A percentile compares a stretch with the other conserved stretches of the same genome.
These are phyloP conservation scores for Nycticryphes semicollaris DNA, from an alignment of 2,113 vertebrate genomes.

Conservation along the genomic window DNA sequence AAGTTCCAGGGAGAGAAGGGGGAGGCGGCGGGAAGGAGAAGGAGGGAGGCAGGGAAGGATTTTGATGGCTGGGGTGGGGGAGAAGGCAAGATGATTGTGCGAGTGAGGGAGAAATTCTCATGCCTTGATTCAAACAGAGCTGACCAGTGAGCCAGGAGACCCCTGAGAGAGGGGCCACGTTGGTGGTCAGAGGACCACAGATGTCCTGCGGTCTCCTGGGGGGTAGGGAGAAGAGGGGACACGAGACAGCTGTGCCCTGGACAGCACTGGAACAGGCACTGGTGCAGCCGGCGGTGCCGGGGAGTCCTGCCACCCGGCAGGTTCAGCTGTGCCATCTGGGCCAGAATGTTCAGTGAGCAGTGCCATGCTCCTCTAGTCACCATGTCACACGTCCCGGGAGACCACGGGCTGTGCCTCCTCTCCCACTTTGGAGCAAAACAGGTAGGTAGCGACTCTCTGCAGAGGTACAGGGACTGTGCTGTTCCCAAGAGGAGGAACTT, in stretches of 20 bases:
- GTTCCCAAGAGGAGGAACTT: not conserved
- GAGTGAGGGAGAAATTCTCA: slow-evolving; percentile 25
- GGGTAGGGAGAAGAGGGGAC: not conserved
- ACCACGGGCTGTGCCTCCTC: not conserved
- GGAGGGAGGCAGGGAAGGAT: slow-evolving; percentile 69
- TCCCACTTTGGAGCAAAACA: not conserved
- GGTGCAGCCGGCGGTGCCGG: not conserved
- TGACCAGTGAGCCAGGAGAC: not conserved
- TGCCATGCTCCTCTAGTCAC: slow-evolving; percentile 57
- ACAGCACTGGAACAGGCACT: not conserved
- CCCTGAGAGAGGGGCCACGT: not conserved
- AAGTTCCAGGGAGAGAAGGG: slow-evolving; percentile 78
- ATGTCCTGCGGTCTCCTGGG: not conserved
- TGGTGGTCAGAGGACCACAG: not conserved
- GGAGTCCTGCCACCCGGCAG: not conserved
- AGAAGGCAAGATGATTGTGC: not conserved
- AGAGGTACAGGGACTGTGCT: not conserved
- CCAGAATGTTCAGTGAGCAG: not conserved
- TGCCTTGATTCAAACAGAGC: not conserved
- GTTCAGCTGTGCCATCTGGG: slow-evolving; percentile 56
- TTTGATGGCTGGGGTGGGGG: not conserved
- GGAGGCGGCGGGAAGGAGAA: slow-evolving; percentile 64
- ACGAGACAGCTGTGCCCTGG: not conserved
- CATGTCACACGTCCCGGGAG: fast-evolving
- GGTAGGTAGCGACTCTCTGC: fast-evolving